Conservation (phyloP, 2,797 vertebrate species). For the Danio jaintianensis region DNA sequence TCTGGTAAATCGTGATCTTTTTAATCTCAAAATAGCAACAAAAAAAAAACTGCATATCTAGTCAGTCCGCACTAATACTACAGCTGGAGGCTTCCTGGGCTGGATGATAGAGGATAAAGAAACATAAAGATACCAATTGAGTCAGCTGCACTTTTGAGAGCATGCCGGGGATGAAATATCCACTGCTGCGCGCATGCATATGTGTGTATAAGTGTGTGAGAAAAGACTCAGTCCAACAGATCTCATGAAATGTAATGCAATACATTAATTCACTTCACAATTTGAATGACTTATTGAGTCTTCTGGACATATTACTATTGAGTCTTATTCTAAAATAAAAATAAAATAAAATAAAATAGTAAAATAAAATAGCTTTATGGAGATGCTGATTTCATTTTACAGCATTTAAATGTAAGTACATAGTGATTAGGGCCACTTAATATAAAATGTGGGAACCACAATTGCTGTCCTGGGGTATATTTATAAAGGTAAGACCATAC, state of each 20-base stretch:
- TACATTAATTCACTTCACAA: no score
- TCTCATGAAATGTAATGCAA: neutral
- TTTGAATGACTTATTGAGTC: no score
- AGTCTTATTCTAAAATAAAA: no score
- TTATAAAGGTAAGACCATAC: no score
- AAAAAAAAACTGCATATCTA: constrained; percentile 12
- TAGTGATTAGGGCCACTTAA: no score
- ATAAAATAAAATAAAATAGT: no score
- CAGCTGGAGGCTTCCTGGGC: constrained; percentile 13
- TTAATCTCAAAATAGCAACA: constrained; percentile 46
- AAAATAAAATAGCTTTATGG: no score
- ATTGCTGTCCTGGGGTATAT: no score
- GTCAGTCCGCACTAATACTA: constrained; percentile 25
- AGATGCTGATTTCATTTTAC: no score
- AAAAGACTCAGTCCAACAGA: neutral
- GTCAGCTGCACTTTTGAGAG: constrained; percentile 41
- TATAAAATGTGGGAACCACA: no score
- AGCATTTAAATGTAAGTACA: no score
- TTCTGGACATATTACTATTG: no score
- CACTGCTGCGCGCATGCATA: neutral
- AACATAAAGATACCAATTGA: constrained; percentile 39
- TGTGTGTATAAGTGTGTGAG: neutral
- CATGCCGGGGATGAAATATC: constrained; percentile 37
- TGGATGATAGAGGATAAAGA: constrained; percentile 32
- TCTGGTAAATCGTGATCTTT: constrained; percentile 33